phyloP scores from a whole-genome alignment of 2,888 invertebrate genomes.

The Acleris laterana region DNA sequence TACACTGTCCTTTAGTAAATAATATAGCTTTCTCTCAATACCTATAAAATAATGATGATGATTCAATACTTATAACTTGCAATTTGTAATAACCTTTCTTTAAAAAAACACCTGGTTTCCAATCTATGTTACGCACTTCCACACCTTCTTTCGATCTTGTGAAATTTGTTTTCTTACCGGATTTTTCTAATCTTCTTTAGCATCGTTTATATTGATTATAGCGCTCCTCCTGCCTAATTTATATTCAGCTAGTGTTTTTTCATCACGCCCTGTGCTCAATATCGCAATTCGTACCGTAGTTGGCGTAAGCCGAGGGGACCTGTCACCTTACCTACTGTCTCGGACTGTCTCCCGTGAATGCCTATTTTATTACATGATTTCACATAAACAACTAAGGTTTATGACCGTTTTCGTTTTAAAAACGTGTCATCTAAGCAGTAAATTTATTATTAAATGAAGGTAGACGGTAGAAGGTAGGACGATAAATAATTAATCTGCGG shows the following conservation, averaged over 20 bases:
- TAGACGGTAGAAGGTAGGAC: slow-evolving; percentile 46
- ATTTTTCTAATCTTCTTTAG: slow-evolving; percentile 84
- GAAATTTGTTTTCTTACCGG: slow-evolving; percentile 82
- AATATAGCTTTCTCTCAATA: neutral
- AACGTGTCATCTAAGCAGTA: slow-evolving; percentile 56
- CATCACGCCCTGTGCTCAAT: slow-evolving; percentile 84
- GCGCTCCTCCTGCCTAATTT: slow-evolving; percentile 82
- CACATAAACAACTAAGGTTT: slow-evolving; percentile 61
- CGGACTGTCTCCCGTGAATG: slow-evolving; percentile 67
- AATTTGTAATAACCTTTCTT: neutral
- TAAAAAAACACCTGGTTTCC: neutral
- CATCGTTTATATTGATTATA: slow-evolving; percentile 86
- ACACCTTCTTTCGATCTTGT: slow-evolving; percentile 68
- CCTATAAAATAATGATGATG: neutral
- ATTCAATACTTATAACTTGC: too few species aligned
- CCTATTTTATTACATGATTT: slow-evolving; percentile 71
- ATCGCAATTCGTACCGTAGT: slow-evolving; percentile 83
- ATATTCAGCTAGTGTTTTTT: slow-evolving; percentile 85
- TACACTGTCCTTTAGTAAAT: too few species aligned
- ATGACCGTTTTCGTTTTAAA: slow-evolving; percentile 32
- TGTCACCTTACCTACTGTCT: slow-evolving; percentile 70
- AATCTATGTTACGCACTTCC: slow-evolving; percentile 45
- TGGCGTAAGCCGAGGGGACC: slow-evolving; percentile 79
- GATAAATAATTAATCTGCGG: slow-evolving; percentile 43
- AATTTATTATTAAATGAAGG: slow-evolving; percentile 66